Base-by-base conservation (phyloP, 1,140 invertebrate genomes). In the Chelonus insularis region DNA sequence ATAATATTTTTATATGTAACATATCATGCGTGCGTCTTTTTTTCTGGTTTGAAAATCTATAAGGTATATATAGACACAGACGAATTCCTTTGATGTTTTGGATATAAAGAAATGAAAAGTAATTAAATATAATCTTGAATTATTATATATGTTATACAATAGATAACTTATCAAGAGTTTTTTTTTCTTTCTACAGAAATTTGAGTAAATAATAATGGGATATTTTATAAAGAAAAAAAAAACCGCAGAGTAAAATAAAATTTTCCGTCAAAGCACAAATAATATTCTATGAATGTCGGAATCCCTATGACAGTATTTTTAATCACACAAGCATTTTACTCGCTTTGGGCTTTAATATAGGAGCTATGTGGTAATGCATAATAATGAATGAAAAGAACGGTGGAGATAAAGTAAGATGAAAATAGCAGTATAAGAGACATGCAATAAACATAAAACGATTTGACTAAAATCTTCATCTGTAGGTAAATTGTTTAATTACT, bases 401-500 rank as follows among this genome's bases (percentile, higher is more conserved):
- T 43, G 23, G 8, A 34, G 14, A 48, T 12, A 54, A 34, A 4
- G 25, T 8, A 18, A 20, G 18, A 25, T 18, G 39, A 57, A 60
- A 64, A 23, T 54, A 47, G 56, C 14, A 1, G 4, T 43, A 43
- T 43, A 29, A 14, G 11, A 14, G 29, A 14, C 11, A 54, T 21
- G 68, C 66, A 68, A 70, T 69, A 71, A 68, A 68, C 67, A 55
- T 66, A 69, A 77, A 76, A 73, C 77, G 71, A 67, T 75, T 67
- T 57, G 63, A 68, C 73, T 78, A 77, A 80, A 79, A 79, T 79
- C 74, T 80, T 68, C 74, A 81, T 81, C 77, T 81, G 74, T 79
- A 80, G 69, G 77, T 75, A 80, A 81, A 81, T 81, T 80, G 77
- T 79, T 79, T 78, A 81, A 81, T 81, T 79, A 80, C 70, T 73